phyloP scores from a whole-genome alignment of 1,140 invertebrate genomes.

The Trachymyrmex cornetzi region DNA sequence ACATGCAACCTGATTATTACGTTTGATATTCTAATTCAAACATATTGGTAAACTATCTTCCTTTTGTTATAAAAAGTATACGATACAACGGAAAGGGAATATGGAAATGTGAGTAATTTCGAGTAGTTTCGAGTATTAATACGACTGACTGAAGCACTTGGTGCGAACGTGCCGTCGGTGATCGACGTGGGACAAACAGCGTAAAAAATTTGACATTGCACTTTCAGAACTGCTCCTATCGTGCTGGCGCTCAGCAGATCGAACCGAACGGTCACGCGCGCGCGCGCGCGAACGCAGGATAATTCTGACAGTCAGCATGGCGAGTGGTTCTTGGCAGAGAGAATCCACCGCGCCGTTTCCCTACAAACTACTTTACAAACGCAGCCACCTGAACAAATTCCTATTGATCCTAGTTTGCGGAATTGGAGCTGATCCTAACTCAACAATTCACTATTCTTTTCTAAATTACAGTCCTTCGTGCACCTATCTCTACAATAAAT shows the following conservation, averaged over 20 bases:
- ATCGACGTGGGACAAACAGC: conserved; percentile 20
- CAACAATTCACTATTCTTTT: background rate
- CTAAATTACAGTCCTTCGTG: background rate
- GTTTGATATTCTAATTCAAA: background rate
- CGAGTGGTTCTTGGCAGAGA: conserved; percentile 37
- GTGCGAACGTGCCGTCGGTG: conserved; percentile 26
- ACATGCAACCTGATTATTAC: background rate
- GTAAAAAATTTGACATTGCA: conserved; percentile 33
- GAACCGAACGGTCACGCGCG: conserved; percentile 16
- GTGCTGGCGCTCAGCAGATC: background rate
- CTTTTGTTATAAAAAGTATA: background rate
- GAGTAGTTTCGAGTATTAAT: background rate
- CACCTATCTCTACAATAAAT: background rate
- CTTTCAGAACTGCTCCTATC: conserved; percentile 42
- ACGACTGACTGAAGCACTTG: background rate
- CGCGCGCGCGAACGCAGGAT: conserved; percentile 6
- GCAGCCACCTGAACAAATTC: conserved; percentile 7
- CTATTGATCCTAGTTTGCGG: background rate
- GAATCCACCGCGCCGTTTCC: conserved; percentile 35
- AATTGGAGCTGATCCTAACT: conserved; percentile 11
- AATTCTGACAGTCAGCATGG: conserved; percentile 45
- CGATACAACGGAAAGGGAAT: background rate
- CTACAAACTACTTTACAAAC: background rate
- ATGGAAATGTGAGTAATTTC: background rate
- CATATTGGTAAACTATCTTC: background rate